A percentile compares a stretch with the other conserved stretches of the same genome.
Evolutionary conservation across 2,113 vertebrate genomes (phyloP).

Genomic region (Bungarus multicinctus): DNA sequence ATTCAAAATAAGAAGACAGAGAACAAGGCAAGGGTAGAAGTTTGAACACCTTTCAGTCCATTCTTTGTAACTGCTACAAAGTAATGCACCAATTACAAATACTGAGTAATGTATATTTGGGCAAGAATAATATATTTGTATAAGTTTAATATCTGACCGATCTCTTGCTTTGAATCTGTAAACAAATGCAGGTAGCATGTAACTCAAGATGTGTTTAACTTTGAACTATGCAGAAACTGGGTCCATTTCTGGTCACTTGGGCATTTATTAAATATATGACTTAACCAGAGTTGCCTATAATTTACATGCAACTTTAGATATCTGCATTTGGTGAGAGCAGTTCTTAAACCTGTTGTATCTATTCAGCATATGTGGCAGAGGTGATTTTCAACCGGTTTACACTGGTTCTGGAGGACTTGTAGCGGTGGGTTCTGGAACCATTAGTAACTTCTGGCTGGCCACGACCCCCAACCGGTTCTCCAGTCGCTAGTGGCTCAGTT

Average conservation of each 20-base stretch:
- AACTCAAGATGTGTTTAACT: neutral
- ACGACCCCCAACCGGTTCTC: no score
- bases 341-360: neutral
- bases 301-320: neutral
- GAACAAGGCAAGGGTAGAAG: neutral
- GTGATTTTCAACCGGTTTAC: no score
- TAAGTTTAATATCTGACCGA: neutral
- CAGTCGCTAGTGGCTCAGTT: no score
- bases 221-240: neutral
- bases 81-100: neutral
- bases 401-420: no score
- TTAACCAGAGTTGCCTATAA: neutral
- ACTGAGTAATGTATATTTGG: neutral
- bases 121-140: neutral
- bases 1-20: neutral
- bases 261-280: neutral
- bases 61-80: neutral
- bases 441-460: no score
- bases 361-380: neutral
- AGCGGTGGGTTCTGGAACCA: no score
- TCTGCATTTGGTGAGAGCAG: neutral
- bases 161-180: neutral
- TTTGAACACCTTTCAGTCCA: neutral
- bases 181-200: neutral
- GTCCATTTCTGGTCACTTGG: neutral